These are phyloP conservation scores for Bradysia coprophila DNA, from an alignment of 1,140 invertebrate species.

Conservation along the genomic window DNA sequence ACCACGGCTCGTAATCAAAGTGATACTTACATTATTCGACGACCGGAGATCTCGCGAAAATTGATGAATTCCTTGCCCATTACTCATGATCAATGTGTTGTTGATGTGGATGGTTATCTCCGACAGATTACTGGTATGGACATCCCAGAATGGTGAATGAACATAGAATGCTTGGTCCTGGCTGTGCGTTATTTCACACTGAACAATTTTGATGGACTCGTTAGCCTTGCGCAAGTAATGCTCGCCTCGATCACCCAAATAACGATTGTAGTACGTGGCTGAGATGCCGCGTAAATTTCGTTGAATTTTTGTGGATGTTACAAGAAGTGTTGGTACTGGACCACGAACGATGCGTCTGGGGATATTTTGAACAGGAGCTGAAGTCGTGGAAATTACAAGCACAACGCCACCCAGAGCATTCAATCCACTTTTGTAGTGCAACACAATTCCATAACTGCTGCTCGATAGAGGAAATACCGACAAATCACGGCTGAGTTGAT, in stretches of 20 bases:
- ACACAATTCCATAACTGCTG: slow-evolving; percentile 59
- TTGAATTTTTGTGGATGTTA: slow-evolving; percentile 54
- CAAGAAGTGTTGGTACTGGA: slow-evolving; percentile 49
- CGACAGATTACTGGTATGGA: slow-evolving; percentile 60
- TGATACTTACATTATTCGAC: slow-evolving; percentile 88
- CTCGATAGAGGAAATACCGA: slow-evolving; percentile 74
- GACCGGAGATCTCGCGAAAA: slow-evolving; percentile 76
- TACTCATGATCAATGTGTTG: slow-evolving; percentile 60
- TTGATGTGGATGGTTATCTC: slow-evolving; percentile 77
- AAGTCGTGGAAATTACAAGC: slow-evolving; percentile 59
- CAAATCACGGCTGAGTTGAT: slow-evolving; percentile 63
- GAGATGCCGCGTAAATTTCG: slow-evolving; percentile 66
- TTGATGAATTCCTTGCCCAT: slow-evolving; percentile 68
- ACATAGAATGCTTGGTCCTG: slow-evolving; percentile 59
- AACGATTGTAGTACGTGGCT: slow-evolving; percentile 77
- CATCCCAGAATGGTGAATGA: slow-evolving; percentile 68
- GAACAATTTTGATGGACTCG: slow-evolving; percentile 62
- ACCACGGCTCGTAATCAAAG: too few relatives aligned
- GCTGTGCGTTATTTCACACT: slow-evolving; percentile 66
- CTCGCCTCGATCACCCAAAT: slow-evolving; percentile 63
- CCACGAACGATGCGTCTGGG: slow-evolving; percentile 51
- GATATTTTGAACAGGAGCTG: slow-evolving; percentile 45
- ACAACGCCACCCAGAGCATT: slow-evolving; percentile 64
- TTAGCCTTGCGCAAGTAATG: slow-evolving; percentile 73
- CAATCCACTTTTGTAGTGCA: slow-evolving; percentile 64